Evolutionary conservation across 2,888 invertebrate species (phyloP), one percentile per base, ranked within the genome.

Genomic region (Megamerina dolium): DNA sequence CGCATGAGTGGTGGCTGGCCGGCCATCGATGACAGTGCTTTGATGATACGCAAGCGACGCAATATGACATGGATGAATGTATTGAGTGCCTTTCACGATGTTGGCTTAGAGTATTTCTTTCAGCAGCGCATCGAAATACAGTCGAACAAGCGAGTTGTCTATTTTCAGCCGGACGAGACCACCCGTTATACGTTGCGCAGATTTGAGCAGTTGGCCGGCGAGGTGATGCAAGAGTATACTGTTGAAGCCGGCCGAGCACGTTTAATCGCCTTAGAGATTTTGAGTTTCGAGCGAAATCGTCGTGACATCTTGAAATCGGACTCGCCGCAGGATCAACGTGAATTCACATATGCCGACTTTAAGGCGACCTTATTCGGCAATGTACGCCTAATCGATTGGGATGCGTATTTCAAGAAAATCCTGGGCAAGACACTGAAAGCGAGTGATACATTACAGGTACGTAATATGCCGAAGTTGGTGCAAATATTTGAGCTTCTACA

Each of bases 1-100:
- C 59, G 55, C 8, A 48, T 47, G 8, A 59, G 55, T n/a, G 66
- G 64, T 4, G 70, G 70, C 4, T 69, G 69, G 69, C 71, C 71
- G 10, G 64, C 59, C 2, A 51, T 70, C 12, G 66, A 67, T 20
- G 46, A 56, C 2, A 44, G 39, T 1, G 29, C 46, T 3, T 14
- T 37, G 3, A 56, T 53, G 43, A 26, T 54, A 16, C 54, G 58
- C 3, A 55, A 50, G 12, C 51, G 57, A 2, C 54, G 53, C n/a
- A 63, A 57, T 37, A 46, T 50, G 41, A 57, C 61, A 4, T 70
- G 66, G 68, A 45, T 68, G 41, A 51, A 46, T 12, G 46, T 66
- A 12, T 38, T 69, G 12, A 54, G 58, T 0, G 41, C 58, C 12
- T 69, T 68, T 29, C 68, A 69, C 43, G 66, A 66, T 30, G 55